Conservation (phyloP, 2,113 vertebrate species). For the Tringa solitaria region DNA sequence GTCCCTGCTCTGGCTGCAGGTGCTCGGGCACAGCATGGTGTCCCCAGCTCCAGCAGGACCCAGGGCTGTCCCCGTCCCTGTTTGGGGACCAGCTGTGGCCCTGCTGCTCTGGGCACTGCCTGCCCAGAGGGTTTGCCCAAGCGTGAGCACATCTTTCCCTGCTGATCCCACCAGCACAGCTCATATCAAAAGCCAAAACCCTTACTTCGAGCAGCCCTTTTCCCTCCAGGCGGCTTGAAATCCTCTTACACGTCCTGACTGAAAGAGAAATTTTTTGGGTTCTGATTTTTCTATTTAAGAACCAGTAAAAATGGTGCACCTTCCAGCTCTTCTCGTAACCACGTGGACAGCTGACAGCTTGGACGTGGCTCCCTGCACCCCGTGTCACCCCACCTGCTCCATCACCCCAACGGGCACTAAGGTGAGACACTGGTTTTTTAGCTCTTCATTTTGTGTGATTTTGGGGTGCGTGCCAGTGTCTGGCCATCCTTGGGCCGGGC, state of each 20-base stretch:
- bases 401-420: not conserved
- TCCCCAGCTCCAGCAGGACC: not conserved
- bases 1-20: not conserved
- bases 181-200: not conserved
- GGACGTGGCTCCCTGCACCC: fast-evolving
- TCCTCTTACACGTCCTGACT: not conserved
- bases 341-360: fast-evolving
- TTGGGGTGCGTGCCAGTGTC: not conserved
- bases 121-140: not conserved
- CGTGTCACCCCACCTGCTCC: not conserved
- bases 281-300: not conserved
- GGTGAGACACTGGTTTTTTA: not conserved
- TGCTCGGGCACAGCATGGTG: not conserved
- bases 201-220: not conserved
- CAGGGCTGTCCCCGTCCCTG: not conserved
- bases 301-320: not conserved
- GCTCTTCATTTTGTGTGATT: not conserved
- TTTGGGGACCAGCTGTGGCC: not conserved
- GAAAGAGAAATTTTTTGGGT: not conserved
- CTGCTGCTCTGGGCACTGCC: not conserved
- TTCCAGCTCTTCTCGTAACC: not conserved
- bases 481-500: not conserved
- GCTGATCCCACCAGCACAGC: not conserved
- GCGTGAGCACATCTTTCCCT: fast-evolving
- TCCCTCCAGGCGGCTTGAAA: not conserved